A percentile compares a stretch with the other conserved stretches of the same genome.
Evolutionary conservation across 2,888 invertebrate genomes (phyloP).

Genomic region (Catotricha subobsoleta): DNA sequence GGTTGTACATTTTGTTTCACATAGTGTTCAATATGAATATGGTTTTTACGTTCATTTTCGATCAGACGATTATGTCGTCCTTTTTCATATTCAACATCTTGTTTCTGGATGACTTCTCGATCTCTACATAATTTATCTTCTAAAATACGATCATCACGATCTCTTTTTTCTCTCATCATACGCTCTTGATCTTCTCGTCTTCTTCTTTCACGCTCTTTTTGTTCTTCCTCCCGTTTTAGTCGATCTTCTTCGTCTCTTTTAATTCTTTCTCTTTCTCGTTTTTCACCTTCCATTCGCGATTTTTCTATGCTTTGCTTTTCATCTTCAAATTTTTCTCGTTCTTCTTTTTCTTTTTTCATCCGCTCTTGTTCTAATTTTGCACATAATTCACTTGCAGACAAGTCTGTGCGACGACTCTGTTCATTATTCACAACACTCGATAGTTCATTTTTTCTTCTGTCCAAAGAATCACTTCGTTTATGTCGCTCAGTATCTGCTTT

Average conservation of each 20-base stretch:
- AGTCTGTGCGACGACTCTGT: slow-evolving; percentile 19
- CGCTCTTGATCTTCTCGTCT: slow-evolving; percentile 18
- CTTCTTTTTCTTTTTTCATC: slow-evolving; percentile 7
- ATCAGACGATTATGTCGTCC: not conserved
- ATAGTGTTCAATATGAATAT: too few species aligned
- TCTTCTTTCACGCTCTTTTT: slow-evolving; percentile 17
- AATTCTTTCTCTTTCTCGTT: slow-evolving; percentile 19
- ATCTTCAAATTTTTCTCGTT: not conserved
- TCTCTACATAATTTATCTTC: slow-evolving; percentile 15
- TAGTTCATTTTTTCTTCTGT: slow-evolving; percentile 19
- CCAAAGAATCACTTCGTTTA: slow-evolving; percentile 5
- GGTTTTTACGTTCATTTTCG: too few species aligned
- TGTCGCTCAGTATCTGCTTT: slow-evolving; percentile 4
- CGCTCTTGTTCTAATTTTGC: slow-evolving; percentile 18
- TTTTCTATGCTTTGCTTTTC: not conserved
- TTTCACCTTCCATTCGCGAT: slow-evolving; percentile 13
- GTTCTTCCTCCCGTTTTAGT: slow-evolving; percentile 18
- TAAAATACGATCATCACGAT: slow-evolving; percentile 10
- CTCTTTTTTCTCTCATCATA: slow-evolving; percentile 12
- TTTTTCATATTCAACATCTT: not conserved
- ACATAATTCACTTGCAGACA: slow-evolving; percentile 20
- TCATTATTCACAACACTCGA: slow-evolving; percentile 19
- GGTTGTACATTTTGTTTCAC: too few species aligned
- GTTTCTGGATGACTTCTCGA: slow-evolving; percentile 7
- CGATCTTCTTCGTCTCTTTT: slow-evolving; percentile 20